phyloP scores from a whole-genome alignment of 1,140 invertebrate species.

The Eulimnadia texana region DNA sequence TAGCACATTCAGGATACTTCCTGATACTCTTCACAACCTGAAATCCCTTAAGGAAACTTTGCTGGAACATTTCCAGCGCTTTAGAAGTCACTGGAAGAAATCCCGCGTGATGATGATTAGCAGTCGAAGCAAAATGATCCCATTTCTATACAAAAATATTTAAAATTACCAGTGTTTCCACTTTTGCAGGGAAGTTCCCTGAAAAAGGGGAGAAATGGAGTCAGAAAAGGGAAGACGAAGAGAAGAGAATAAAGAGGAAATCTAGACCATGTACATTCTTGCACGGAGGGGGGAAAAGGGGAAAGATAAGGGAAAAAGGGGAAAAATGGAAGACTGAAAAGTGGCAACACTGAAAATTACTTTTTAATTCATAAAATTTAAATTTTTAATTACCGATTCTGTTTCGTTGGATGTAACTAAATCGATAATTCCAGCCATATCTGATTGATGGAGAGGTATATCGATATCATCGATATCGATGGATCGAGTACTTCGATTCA shows the following conservation, averaged over 20 bases:
- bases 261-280: too few species aligned
- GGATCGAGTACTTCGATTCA: constrained; percentile 21
- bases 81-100: not conserved
- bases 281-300: too few species aligned
- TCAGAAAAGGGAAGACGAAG: too few species aligned
- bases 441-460: constrained; percentile 12
- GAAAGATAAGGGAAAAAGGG: too few species aligned
- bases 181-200: too few species aligned
- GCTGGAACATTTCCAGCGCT: not conserved
- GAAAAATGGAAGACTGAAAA: too few species aligned
- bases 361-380: not conserved
- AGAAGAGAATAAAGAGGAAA: too few species aligned
- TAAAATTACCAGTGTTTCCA: too few species aligned
- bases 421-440: not conserved
- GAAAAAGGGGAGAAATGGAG: too few species aligned
- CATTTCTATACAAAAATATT: not conserved
- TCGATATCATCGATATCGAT: constrained; percentile 23
- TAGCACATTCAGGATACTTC: not conserved
- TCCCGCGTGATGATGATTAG: not conserved
- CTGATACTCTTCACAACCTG: not conserved
- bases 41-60: not conserved
- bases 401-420: not conserved
- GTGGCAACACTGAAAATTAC: too few species aligned
- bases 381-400: not conserved
- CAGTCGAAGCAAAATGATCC: not conserved